Evolutionary conservation across 1,140 invertebrate species (phyloP).

Genomic region (Macrobrachium nipponense): DNA sequence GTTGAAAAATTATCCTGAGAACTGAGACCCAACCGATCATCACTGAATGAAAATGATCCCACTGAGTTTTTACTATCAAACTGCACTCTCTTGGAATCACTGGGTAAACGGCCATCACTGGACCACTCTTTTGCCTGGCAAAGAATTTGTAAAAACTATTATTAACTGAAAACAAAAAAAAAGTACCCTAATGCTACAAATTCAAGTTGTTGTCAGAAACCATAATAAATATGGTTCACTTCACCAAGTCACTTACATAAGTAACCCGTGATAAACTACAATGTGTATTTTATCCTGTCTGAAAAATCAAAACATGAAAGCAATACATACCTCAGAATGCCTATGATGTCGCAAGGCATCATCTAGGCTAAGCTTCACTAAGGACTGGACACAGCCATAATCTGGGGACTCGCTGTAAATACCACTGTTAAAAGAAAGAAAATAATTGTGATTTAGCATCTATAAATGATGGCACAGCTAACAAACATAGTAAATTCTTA

Average conservation of each 20-base stretch:
- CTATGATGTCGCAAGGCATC: not conserved
- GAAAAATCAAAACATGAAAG: not conserved
- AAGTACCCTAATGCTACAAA: not conserved
- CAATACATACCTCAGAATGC: conserved; percentile 18
- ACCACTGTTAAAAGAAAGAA: conserved; percentile 14
- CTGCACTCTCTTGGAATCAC: not conserved
- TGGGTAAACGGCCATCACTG: conserved; percentile 19
- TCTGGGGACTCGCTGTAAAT: conserved; percentile 36
- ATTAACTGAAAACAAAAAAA: not conserved
- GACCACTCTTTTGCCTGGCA: conserved; percentile 3
- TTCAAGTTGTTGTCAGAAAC: not conserved
- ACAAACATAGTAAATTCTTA: not conserved
- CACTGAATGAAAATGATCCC: conserved; percentile 33
- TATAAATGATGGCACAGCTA: not conserved
- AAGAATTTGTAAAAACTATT: not conserved
- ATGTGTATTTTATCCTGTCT: not conserved
- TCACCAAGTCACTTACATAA: too few species aligned
- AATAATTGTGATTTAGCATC: not conserved
- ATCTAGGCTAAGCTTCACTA: conserved; percentile 15
- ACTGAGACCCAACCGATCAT: conserved; percentile 29
- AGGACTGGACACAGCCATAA: conserved; percentile 30
- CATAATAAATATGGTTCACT: too few species aligned
- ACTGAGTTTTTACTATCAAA: conserved; percentile 23
- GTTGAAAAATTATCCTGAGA: conserved; percentile 51
- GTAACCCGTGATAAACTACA: not conserved